Base-by-base conservation (phyloP, 2,797 vertebrate genomes). In the Taenioides sp. region DNA sequence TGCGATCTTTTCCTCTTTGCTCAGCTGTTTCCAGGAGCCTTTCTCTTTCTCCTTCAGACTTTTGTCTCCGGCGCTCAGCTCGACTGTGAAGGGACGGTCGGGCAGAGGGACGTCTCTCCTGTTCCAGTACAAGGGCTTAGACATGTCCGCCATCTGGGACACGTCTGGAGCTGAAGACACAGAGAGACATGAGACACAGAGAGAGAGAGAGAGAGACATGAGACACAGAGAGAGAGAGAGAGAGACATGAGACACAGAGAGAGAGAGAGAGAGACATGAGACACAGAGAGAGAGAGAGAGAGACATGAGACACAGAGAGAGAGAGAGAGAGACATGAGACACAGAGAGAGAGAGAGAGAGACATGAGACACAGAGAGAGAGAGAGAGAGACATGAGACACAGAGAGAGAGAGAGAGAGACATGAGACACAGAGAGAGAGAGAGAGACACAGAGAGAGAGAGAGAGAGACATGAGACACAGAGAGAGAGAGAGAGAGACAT, bases 41-140 rank as follows among this genome's bases (percentile, higher is more conserved):
- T 94, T 94, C 86, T 97, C 96, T 77, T 96, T 97, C 84, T 95
- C 91, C 75, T 96, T 96, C 81, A 97, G 92, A 25, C 88, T 92
- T 75, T 71, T 80, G 65, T 96, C 94, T 3, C 86, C 82, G 0
- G 85, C 67, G 0, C 23, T 91, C 72, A 96, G 90, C 2, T 78
- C 73, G 0, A 86, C 84, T 63, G 86, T 91, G 84, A 80, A 96
- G 4, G 93, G 90, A 55, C 72, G 84, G 2, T 96, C 94, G 0
- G 96, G 96, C 83, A 97, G 89, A 0, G 96, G 96, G 5, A 67
- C 77, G 83, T 92, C 91, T 65, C 70, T 68, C 17, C 93, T 87
- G 84, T 96, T 95, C 0, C 58, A 76, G 90, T 95, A 95, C 83
- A 87, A 70, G 0, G 93, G 89, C 82, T 87, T 27, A 22, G 94